Evolutionary conservation across 2,113 vertebrate species (phyloP), one percentile per base, ranked within the genome.

Genomic region (Spermophilus dauricus): DNA sequence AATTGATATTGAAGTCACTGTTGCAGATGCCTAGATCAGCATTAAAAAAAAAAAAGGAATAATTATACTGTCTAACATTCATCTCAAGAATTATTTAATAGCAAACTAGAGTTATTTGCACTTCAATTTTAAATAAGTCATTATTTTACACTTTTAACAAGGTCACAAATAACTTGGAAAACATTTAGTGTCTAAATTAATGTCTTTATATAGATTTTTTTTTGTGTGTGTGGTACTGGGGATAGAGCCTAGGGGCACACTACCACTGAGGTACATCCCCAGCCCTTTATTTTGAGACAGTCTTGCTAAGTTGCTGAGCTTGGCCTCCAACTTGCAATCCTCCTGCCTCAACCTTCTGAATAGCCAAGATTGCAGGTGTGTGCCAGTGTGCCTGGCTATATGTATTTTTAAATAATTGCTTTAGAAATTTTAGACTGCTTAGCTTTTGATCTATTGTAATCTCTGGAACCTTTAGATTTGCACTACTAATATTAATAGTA

Each of bases 21-120:
- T 65, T 67, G 72, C n/a, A 93, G 45, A 42, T 67, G 12, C n/a
- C 28, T 53, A 34, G 42, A 70, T 77, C 65, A 12, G 39, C 8
- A 53, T 89, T 75, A 6, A 45, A 86, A 84, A 72, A 56, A 51
- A 69, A 82, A 30, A 65, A 65, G 42, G 18, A 34, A 81, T 63
- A 73, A 63, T 85, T 91, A 78, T 73, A 42, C 76, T 78, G 65
- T 51, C 86, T 14, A 89, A 83, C 6, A 75, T 91, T 95, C 13
- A 53, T 81, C 67, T 82, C 32, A 95, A 85, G 42, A 95, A 69
- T 91, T 92, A 61, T 96, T 92, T 77, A 94, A 95, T 58, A 95
- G 30, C 24, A 93, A 88, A 16, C 5, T 95, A 81, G 39, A 86
- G n/a, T 63, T 85, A 67, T 10, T 75, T 22, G 22, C 42, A 61